Conservation (phyloP, 2,888 invertebrate genomes). For the Volucella inflata region DNA sequence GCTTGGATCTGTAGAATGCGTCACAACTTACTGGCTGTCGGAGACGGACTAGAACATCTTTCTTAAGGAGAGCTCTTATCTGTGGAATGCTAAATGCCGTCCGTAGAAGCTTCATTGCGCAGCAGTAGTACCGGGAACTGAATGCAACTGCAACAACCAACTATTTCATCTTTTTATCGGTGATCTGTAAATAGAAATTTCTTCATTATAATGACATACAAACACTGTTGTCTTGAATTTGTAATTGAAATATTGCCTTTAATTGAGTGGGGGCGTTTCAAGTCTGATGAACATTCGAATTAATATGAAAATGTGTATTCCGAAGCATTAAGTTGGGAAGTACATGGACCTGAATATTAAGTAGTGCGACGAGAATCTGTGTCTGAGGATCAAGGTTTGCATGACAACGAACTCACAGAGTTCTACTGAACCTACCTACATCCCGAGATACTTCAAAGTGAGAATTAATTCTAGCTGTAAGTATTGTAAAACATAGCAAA, state of each 20-base stretch:
- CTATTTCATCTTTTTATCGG: slow-evolving; percentile 67
- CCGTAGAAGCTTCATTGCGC: slow-evolving; percentile 76
- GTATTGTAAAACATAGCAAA: no score
- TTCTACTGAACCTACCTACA: no score
- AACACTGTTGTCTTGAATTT: not conserved
- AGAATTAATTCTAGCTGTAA: no score
- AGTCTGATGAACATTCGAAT: no score
- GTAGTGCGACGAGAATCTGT: no score
- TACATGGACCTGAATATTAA: no score
- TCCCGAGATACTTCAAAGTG: no score
- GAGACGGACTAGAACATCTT: slow-evolving; percentile 82
- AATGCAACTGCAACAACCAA: not conserved
- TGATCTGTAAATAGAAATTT: slow-evolving; percentile 62
- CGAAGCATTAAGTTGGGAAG: no score
- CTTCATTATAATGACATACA: not conserved
- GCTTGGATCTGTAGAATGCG: not conserved
- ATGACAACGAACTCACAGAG: no score
- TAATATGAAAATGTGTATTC: no score
- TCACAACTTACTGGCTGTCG: slow-evolving; percentile 81
- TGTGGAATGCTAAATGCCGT: slow-evolving; percentile 79
- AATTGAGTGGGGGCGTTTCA: no score
- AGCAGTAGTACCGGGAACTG: not conserved
- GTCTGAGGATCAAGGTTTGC: no score
- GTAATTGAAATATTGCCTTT: not conserved
- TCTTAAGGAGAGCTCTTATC: slow-evolving; percentile 82